A percentile compares a stretch with the other conserved stretches of the same genome.
Evolutionary conservation across 2,113 vertebrate species (phyloP).

Genomic region (Mus musculus): GRCm39 chr3:124457001-124457500

Average conservation of each 20-base stretch:
- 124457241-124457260: neutral
- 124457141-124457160: no score
- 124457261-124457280: neutral
- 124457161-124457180: no score
- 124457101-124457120: neutral
- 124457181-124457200: no score
- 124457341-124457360: neutral
- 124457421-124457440: neutral
- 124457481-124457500: neutral
- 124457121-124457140: neutral
- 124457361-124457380: neutral
- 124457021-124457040: no score
- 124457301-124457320: neutral
- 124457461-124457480: neutral
- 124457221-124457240: neutral
- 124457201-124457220: no score
- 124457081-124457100: no score
- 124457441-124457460: neutral
- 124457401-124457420: neutral
- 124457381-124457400: neutral
- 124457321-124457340: neutral
- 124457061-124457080: no score
- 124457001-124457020: no score
- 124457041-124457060: no score
- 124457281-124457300: neutral